These are phyloP conservation scores for Hippocampus zosterae DNA, from an alignment of 2,113 vertebrate genomes.

Conservation along the genomic window DNA sequence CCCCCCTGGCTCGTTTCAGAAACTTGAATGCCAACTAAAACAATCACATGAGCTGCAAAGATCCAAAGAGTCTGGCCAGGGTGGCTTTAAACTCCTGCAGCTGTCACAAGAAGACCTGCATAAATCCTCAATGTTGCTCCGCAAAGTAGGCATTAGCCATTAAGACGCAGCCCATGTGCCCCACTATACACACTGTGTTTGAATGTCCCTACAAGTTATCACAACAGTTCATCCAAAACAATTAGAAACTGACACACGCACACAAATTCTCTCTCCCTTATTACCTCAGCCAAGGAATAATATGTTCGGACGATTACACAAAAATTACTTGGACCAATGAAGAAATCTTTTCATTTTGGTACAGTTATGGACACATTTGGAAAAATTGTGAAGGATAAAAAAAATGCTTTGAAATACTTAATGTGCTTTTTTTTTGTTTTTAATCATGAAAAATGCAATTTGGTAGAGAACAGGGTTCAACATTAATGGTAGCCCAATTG, in stretches of 20 bases:
- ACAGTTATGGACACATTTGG: background rate
- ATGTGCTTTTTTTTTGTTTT: too few relatives aligned
- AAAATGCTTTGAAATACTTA: background rate
- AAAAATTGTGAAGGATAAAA: background rate
- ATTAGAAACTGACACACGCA: background rate
- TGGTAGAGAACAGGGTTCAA: too few relatives aligned
- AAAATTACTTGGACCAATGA: background rate
- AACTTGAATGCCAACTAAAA: slow-evolving; percentile 28
- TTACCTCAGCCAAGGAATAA: background rate
- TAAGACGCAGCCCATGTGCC: slow-evolving; percentile 3
- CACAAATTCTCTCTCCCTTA: background rate
- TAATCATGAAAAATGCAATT: too few relatives aligned
- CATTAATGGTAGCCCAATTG: too few relatives aligned
- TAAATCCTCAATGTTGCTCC: slow-evolving; percentile 17
- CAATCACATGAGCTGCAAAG: slow-evolving; percentile 24
- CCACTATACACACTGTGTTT: background rate
- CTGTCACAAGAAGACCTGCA: slow-evolving; percentile 32
- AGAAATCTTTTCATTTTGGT: background rate
- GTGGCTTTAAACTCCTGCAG: slow-evolving; percentile 8
- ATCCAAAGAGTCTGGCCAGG: slow-evolving; percentile 8
- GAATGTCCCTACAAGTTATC: background rate
- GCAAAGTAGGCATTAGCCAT: slow-evolving; percentile 14
- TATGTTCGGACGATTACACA: background rate
- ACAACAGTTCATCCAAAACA: background rate
- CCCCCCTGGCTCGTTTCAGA: slow-evolving; percentile 8